Evolutionary conservation across 2,113 vertebrate species (phyloP), one percentile per base, ranked within the genome.

Genomic region (Sebastes fasciatus): DNA sequence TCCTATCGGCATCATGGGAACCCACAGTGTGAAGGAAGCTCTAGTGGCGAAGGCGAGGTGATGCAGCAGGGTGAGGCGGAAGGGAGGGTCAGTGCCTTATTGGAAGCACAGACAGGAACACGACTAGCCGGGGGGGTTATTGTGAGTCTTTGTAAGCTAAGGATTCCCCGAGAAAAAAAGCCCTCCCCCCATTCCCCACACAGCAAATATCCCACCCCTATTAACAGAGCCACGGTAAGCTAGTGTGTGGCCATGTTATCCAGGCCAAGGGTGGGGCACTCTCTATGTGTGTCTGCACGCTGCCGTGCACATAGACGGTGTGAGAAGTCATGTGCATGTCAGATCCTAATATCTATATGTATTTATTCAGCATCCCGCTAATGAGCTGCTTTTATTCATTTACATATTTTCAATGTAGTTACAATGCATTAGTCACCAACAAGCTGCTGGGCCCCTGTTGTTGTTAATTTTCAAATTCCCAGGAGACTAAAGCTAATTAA

Each of bases 11-110:
- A 69, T 88, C 65, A 67, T 84, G 74, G 86, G 34, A 84, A 72
- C 82, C 90, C 81, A 80, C 81, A 82, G 85, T 78, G 87, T 76
- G 70, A 86, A 79, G 74, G 85, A 82, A 81, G 86, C 88, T 77
- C 40, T 79, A 17, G 73, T 64, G 77, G 70, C 0, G 63, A 77
- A n/a, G 64, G 11, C 17, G 11, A 72, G 34, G 84, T 77, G 72
- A 61, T 79, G 70, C 49, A 70, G 81, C 23, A 40, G 65, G 45
- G 34, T 34, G 34, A 34, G 34, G 34, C 34, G 45, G 54, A 17
- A 4, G 75, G 79, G 64, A 54, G 64, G 52, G 77, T 62, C 51
- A 66, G 9, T 3, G 14, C 73, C 77, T 83, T 63, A 48, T 69
- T 81, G 71, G 77, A 75, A 74, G 55, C 75, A 69, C n/a, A 88